Base-by-base conservation (phyloP, 2,113 vertebrate genomes). In the Lichenostomus cassidix region DNA sequence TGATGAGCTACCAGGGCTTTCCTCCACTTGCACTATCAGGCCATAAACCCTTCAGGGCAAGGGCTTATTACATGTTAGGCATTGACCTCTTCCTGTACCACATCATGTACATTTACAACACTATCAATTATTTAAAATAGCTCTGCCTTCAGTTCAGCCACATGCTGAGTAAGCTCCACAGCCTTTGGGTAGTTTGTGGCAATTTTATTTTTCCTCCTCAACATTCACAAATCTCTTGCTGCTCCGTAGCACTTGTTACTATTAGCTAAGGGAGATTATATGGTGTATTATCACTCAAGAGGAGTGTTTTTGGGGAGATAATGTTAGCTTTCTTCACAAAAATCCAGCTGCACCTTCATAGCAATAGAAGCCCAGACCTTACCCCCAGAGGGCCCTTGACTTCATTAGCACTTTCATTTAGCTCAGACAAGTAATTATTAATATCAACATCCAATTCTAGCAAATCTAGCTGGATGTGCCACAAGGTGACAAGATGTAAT, bases 331-430 rank as follows among this genome's bases (percentile, higher is more conserved):
- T 90, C 76, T 92, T 94, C 77, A 74, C 29, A 62, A 95, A 94
- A 91, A 83, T 80, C 70, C 75, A 90, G 39, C 41, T 83, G 35
- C 0, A 75, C 78, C 64, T 83, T 63, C 60, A 17, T 2, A 67
- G 83, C 22, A 74, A 33, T 74, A n/a, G 64, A 93, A 94, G 46
- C 63, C 25, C 46, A 83, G 44, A 86, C 75, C 42, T 71, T 49
- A 83, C 5, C n/a, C 89, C 93, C 68, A 67, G 46, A 91, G 87
- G 76, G 47, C 11, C 78, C 44, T 64, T 78, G 93, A 88, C 94
- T 96, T 95, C 79, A 95, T 96, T 97, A 95, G 85, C 95, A 92
- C 79, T 91, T 96, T 91, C 85, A 78, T 97, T 94, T 95, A 95
- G 68, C 59, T 86, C 87, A 96, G 79, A 86, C 71, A 90, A 92